A percentile compares a stretch with the other conserved stretches of the same genome.
Evolutionary conservation across 2,888 invertebrate genomes (phyloP).

Genomic region (Bursaphelenchus okinawaensis): DNA sequence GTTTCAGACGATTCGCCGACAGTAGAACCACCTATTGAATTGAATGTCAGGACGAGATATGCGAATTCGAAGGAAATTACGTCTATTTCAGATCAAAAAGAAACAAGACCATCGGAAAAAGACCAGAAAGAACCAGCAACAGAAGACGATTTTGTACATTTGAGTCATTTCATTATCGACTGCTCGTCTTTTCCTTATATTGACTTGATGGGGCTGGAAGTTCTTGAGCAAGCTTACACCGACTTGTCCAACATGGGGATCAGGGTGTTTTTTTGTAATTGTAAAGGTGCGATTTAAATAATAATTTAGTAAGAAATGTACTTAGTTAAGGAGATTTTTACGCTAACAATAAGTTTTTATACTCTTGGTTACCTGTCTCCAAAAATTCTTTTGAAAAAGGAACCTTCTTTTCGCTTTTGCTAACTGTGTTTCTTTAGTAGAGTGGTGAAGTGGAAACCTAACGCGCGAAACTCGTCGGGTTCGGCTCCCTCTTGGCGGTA

Average conservation of each 20-base stretch:
- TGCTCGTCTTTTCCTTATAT: conserved; percentile 57
- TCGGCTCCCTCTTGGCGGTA: background rate
- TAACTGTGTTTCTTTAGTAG: background rate
- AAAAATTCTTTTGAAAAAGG: no score
- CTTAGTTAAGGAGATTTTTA: no score
- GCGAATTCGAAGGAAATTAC: background rate
- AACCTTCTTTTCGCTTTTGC: no score
- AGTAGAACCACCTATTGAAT: background rate
- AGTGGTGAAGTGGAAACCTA: background rate
- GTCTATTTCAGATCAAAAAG: background rate
- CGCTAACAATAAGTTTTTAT: no score
- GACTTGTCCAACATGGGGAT: conserved; percentile 39
- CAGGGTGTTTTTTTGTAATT: conserved; percentile 39
- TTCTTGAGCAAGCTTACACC: conserved; percentile 31
- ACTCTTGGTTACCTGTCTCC: no score
- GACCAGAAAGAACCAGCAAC: background rate
- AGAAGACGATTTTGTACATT: conserved; percentile 14
- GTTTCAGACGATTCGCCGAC: background rate
- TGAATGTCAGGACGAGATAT: background rate
- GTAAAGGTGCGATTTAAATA: conserved; percentile 48
- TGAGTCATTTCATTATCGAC: conserved; percentile 54
- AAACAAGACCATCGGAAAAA: background rate
- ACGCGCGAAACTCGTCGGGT: background rate
- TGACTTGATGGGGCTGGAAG: conserved; percentile 51
- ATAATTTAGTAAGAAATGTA: no score